phyloP scores from a whole-genome alignment of 1,140 invertebrate genomes.

The Hyles vespertilio region DNA sequence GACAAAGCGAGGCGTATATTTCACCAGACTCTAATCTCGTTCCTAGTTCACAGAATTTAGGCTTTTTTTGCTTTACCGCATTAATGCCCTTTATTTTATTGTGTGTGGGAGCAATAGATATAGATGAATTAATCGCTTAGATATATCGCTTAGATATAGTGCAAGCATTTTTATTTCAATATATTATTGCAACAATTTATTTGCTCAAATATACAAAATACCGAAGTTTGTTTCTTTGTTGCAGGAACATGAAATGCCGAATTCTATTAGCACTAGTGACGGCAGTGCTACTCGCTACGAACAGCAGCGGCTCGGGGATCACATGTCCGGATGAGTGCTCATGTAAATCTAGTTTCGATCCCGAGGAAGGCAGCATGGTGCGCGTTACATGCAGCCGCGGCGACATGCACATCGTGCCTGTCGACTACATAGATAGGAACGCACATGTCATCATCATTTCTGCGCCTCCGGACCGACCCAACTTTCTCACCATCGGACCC shows the following conservation, averaged over 20 bases:
- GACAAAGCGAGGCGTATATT: slow-evolving; percentile 62
- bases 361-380: slow-evolving; percentile 30
- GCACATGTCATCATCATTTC: slow-evolving; percentile 83
- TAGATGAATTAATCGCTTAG: no score
- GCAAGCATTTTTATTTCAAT: no score
- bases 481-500: slow-evolving; percentile 84
- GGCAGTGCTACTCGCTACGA: slow-evolving; percentile 3
- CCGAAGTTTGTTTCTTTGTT: slow-evolving; percentile 35
- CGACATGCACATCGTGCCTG: slow-evolving; percentile 78
- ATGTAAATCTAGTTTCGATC: slow-evolving; percentile 32
- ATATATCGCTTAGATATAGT: no score
- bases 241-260: slow-evolving; percentile 30
- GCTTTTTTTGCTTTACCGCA: slow-evolving; percentile 29
- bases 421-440: slow-evolving; percentile 77
- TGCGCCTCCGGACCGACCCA: slow-evolving; percentile 78
- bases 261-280: slow-evolving; percentile 20
- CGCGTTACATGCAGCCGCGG: slow-evolving; percentile 74
- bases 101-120: no score
- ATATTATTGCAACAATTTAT: no score
- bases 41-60: slow-evolving; percentile 49
- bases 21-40: slow-evolving; percentile 59
- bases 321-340: slow-evolving; percentile 52
- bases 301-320: slow-evolving; percentile 31
- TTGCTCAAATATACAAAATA: not conserved
- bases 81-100: no score